These are phyloP conservation scores for Ormyrus nitidulus DNA, from an alignment of 2,888 invertebrate species.

Conservation along the genomic window DNA sequence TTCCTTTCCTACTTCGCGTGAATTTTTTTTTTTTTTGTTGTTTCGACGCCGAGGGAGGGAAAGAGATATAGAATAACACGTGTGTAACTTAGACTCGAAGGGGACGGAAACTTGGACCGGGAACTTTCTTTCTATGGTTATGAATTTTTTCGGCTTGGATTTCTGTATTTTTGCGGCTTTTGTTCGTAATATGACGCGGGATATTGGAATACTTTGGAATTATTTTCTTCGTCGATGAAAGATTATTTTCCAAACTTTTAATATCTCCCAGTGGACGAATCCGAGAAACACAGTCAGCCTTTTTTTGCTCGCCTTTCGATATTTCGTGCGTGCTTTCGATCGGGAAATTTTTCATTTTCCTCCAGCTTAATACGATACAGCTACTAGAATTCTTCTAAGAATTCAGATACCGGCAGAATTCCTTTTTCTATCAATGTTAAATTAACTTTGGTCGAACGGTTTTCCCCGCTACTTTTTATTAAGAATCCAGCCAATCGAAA, in stretches of 20 bases:
- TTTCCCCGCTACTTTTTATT: too few relatives aligned
- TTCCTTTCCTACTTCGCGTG: neutral
- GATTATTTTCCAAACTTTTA: slow-evolving; percentile 33
- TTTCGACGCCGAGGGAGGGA: neutral
- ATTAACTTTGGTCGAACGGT: too few relatives aligned
- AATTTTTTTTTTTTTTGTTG: slow-evolving; percentile 8
- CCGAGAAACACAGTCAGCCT: too few relatives aligned
- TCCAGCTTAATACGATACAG: neutral
- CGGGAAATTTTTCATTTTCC: slow-evolving; percentile 11
- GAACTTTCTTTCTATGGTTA: neutral
- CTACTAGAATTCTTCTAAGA: neutral
- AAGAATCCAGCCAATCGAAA: too few relatives aligned
- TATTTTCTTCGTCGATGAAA: slow-evolving; percentile 37
- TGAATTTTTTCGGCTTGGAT: slow-evolving; percentile 28
- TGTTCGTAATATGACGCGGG: slow-evolving; percentile 4
- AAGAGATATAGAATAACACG: slow-evolving; percentile 6
- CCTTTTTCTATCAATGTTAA: too few relatives aligned
- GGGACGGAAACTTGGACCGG: neutral
- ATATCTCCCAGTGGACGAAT: slow-evolving; percentile 1
- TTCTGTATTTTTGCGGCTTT: neutral
- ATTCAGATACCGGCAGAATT: too few relatives aligned
- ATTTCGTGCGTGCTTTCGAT: too few relatives aligned
- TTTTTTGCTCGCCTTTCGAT: neutral
- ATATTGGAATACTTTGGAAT: slow-evolving; percentile 48
- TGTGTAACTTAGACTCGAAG: neutral